phyloP scores from a whole-genome alignment of 2,797 vertebrate species.

The Acrossocheilus wenchowensis region DNA sequence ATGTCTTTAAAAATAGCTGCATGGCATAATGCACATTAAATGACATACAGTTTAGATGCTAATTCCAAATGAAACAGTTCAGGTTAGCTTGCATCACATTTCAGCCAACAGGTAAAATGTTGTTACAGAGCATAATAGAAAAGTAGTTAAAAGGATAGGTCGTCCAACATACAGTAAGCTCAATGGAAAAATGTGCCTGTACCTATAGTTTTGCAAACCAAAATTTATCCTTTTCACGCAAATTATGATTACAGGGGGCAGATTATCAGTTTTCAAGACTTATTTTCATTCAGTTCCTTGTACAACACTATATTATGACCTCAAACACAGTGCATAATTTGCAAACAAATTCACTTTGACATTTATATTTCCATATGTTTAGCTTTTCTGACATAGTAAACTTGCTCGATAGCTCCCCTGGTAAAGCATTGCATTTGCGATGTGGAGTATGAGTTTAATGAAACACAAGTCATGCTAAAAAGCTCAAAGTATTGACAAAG shows the following conservation, averaged over 20 bases:
- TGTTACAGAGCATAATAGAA: background rate
- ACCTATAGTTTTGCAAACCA: background rate
- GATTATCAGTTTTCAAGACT: background rate
- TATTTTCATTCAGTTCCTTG: background rate
- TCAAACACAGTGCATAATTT: background rate
- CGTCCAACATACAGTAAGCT: background rate
- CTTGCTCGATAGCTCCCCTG: background rate
- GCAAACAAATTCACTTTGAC: background rate
- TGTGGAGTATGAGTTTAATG: background rate
- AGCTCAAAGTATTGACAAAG: background rate
- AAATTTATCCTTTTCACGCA: background rate
- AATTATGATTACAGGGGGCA: background rate
- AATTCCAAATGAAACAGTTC: background rate
- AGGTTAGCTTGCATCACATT: background rate
- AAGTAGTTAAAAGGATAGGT: background rate
- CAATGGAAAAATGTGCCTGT: background rate
- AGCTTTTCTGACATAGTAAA: background rate
- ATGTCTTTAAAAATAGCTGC: conserved; percentile 19
- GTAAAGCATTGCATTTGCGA: background rate
- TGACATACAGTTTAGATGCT: background rate
- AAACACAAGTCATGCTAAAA: background rate
- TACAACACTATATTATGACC: background rate
- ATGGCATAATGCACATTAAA: background rate
- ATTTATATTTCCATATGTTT: background rate
- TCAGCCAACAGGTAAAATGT: background rate